Base-by-base conservation (phyloP, 2,888 invertebrate genomes). In the Orthosia gracilis region DNA sequence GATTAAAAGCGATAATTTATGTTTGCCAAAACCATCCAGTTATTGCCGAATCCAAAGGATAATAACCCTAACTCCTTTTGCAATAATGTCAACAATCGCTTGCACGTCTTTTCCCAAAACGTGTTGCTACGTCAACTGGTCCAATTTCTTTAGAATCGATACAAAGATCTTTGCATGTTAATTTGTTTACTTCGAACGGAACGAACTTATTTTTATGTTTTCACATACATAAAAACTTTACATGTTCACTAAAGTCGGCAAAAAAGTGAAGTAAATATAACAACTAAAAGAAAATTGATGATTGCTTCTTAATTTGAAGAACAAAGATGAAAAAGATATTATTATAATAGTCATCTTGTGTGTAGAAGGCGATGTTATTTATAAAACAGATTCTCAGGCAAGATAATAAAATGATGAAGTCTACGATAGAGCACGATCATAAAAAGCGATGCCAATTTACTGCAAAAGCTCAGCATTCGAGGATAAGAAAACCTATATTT, bases 141-240 rank as follows among this genome's bases (percentile, higher is more conserved):
- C 87, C 85, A 90, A 89, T 90, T 90, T 90, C 88, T 87, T 85
- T 70, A 80, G 78, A 83, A 78, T 83, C 86, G 80, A 88, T 87
- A 85, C 84, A 87, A 88, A 88, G 83, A 88, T 76, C 79, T 84
- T 79, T 84, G 84, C 78, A 84, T 87, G 85, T 84, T 86, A 88
- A 87, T 88, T 89, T 89, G 86, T 87, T 88, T 89, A 88, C 86
- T 86, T 86, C 88, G 82, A 88, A 78, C 62, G 80, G 67, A 78
- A 80, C 83, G 83, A 85, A 87, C 88, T 87, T 83, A 78, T 82
- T 84, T 86, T 87, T 88, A 84, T 86, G 82, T 85, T 85, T 82
- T 76, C 80, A 80, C 75, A 72, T 77, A 68, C 58, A 80, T 80
- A 76, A 78, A 78, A 76, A 76, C 69, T 65, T 78, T 59, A 72